Conservation (phyloP, 2,888 invertebrate genomes). For the Acanthosepion pharaonis region DNA sequence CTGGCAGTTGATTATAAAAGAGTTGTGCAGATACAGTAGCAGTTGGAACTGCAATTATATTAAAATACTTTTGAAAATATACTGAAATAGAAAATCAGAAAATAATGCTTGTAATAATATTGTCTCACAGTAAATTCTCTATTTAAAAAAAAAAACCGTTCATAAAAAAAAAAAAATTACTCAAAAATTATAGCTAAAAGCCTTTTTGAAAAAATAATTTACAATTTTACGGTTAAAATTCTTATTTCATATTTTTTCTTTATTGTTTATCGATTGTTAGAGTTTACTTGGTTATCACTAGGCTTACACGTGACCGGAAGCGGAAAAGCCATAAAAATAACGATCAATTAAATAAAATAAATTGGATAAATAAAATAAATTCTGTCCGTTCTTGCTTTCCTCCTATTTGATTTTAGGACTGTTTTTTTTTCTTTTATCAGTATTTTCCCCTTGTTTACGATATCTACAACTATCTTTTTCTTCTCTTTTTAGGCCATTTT, state of each 20-base stretch:
- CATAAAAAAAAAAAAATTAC: no score
- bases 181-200: no score
- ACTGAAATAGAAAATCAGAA: background rate
- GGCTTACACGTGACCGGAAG: background rate
- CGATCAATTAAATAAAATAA: background rate
- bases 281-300: background rate
- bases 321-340: background rate
- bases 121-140: background rate
- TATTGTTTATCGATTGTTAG: background rate
- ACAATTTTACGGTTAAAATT: background rate
- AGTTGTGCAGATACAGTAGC: no score
- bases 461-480: background rate
- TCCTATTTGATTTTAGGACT: background rate
- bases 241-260: background rate
- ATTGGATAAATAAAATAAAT: background rate
- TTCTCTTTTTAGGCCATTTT: background rate
- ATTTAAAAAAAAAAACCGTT: no score
- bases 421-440: background rate
- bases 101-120: background rate
- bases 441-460: background rate
- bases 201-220: background rate
- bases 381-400: background rate
- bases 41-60: no score
- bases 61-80: no score
- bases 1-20: no score